Evolutionary conservation across 2,888 invertebrate genomes (phyloP), one percentile per base, ranked within the genome.

Genomic region (Cheiracanthium punctorium): DNA sequence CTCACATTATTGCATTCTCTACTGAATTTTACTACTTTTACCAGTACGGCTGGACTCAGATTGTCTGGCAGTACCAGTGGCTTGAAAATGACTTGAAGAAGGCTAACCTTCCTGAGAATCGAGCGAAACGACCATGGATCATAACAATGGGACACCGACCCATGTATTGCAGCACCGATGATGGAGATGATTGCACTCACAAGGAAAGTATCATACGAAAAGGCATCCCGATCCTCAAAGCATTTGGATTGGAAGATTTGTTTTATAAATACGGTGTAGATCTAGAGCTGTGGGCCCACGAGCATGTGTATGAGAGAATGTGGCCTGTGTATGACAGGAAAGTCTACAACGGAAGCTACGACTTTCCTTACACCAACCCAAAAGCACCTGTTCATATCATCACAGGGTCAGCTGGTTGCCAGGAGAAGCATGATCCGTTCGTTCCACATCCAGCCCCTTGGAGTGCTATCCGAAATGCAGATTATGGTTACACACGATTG

Each of bases 1-100:
- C 96, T 20, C 98, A 98, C 92, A 95, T 99, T 90, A 94, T 99
- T 79, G 95, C 95, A 29, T 94, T 99, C 90, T 96, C 97, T 86
- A 98, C 98, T 0, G 99, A 99, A 93, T 95, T 96, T 81, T 99
- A 98, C 92, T 99, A 98, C 92, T 98, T 95, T 92, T 93, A 96
- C 52, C 93, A 96, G 90, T 98, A 96, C 91, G 98, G 98, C 0
- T 91, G 95, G 58, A 95, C 95, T 90, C 95, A 95, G 88, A 92
- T 97, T 41, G 93, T 95, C 14, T 94, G 94, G 89, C 97, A 97
- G 92, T 97, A 95, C 91, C 93, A 95, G 74, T 98, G 98, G 98
- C 93, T 98, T 2, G 94, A 95, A 89, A 92, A 94, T n/a, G 98
- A 98, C 91, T 93, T 98, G 52, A 92, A 93, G 91, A 93, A 94